Percentiles rank a stretch among this genome's conserved stretches.
Conservation (phyloP, 1,140 invertebrate genomes). For the Drosophila sp. region DNA sequence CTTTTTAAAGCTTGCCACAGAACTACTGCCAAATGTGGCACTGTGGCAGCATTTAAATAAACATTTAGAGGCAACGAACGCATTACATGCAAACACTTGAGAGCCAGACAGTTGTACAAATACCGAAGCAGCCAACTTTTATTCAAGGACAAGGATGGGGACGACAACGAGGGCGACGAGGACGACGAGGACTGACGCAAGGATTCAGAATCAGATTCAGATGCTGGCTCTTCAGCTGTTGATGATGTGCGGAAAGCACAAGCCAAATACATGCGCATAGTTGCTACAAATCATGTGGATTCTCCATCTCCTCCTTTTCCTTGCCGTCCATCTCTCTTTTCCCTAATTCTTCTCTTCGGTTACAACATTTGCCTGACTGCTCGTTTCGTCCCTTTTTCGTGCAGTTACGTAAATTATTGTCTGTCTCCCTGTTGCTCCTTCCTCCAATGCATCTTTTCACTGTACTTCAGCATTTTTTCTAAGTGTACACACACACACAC, state of each 20-base stretch:
- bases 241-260: conserved; percentile 63
- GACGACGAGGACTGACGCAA: conserved; percentile 10
- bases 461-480: conserved; percentile 58
- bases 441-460: conserved; percentile 72
- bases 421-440: conserved; percentile 69
- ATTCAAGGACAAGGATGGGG: conserved; percentile 37
- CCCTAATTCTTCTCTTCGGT: not conserved
- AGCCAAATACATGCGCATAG: conserved; percentile 50
- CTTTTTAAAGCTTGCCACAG: conserved; percentile 58
- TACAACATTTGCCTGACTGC: conserved; percentile 36
- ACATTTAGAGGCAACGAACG: conserved; percentile 59
- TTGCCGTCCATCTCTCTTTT: not conserved
- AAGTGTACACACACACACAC: conserved; percentile 26
- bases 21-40: conserved; percentile 67
- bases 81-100: conserved; percentile 65
- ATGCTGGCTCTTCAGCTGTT: conserved; percentile 42
- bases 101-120: conserved; percentile 68
- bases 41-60: conserved; percentile 69
- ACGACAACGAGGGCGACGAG: not conserved
- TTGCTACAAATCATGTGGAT: conserved; percentile 61
- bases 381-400: conserved; percentile 52
- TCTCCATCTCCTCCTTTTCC: conserved; percentile 10
- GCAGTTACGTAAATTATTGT: conserved; percentile 81
- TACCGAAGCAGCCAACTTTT: conserved; percentile 42
- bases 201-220: conserved; percentile 24